Evolutionary conservation across 2,797 vertebrate genomes (phyloP).

Genomic region (Eidolon dupreanum): DNA sequence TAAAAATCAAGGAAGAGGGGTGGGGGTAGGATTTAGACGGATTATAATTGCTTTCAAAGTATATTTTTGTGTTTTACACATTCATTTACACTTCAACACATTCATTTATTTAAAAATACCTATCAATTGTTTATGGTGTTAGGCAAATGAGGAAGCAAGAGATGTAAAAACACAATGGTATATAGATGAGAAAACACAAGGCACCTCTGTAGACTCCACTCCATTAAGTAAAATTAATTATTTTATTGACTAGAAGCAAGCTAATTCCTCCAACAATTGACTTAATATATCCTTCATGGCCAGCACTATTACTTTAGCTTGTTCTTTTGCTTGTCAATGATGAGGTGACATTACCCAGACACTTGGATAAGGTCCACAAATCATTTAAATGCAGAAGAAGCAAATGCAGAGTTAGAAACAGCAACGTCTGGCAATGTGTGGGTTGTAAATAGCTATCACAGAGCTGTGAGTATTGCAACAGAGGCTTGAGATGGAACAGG

Average conservation of each 20-base stretch:
- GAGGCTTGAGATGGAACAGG: background rate
- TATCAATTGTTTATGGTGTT: background rate
- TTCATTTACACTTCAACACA: conserved; percentile 1
- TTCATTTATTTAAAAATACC: background rate
- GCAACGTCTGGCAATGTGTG: background rate
- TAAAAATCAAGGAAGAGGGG: background rate
- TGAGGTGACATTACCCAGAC: background rate
- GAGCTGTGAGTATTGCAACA: conserved; percentile 45
- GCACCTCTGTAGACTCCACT: background rate
- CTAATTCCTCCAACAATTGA: background rate
- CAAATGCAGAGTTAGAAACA: conserved; percentile 25
- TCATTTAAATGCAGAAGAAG: conserved; percentile 52
- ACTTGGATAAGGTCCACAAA: conserved; percentile 47
- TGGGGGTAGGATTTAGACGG: background rate
- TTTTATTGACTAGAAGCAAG: background rate
- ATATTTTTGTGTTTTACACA: background rate
- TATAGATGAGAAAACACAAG: background rate
- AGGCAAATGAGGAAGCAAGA: background rate
- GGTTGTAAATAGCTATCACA: conserved; percentile 19
- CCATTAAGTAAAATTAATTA: background rate
- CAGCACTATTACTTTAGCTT: background rate
- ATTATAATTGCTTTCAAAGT: background rate
- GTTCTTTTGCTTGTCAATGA: background rate
- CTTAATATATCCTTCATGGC: background rate
- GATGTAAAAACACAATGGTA: background rate